These are phyloP conservation scores for Dolichopus griseipennis DNA, from an alignment of 2,888 invertebrate genomes.

Conservation along the genomic window DNA sequence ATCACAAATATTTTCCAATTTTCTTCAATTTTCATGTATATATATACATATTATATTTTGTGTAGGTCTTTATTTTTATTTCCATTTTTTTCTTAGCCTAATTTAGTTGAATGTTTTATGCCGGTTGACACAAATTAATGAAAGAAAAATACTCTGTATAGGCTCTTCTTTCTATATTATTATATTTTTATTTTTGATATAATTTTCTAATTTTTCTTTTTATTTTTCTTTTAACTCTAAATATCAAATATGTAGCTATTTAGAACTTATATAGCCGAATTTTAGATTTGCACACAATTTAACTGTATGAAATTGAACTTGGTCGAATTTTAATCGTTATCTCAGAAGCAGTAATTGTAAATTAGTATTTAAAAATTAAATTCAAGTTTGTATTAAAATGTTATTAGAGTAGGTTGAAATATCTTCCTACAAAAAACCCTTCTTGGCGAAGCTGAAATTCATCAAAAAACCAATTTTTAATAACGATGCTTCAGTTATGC, in stretches of 20 bases:
- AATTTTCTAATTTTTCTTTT: background rate
- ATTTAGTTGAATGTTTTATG: constrained; percentile 4
- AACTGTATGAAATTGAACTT: too few relatives aligned
- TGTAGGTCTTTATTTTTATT: background rate
- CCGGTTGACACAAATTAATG: constrained; percentile 4
- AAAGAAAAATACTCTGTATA: background rate
- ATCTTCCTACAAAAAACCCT: too few relatives aligned
- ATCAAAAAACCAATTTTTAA: too few relatives aligned
- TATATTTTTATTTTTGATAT: background rate
- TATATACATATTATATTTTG: too few relatives aligned
- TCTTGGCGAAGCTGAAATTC: too few relatives aligned
- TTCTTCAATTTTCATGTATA: background rate
- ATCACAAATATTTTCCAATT: background rate
- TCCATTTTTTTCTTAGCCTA: background rate
- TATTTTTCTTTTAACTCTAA: background rate
- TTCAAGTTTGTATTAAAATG: too few relatives aligned
- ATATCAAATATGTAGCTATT: background rate
- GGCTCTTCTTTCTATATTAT: background rate
- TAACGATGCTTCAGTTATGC: too few relatives aligned
- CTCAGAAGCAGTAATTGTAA: too few relatives aligned
- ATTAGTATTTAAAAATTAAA: too few relatives aligned
- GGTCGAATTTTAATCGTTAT: too few relatives aligned
- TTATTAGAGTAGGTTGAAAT: too few relatives aligned
- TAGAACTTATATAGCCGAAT: background rate
- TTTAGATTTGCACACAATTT: background rate